These are phyloP conservation scores for Helostoma temminkii DNA, from an alignment of 2,797 vertebrate species.

Conservation along the genomic window DNA sequence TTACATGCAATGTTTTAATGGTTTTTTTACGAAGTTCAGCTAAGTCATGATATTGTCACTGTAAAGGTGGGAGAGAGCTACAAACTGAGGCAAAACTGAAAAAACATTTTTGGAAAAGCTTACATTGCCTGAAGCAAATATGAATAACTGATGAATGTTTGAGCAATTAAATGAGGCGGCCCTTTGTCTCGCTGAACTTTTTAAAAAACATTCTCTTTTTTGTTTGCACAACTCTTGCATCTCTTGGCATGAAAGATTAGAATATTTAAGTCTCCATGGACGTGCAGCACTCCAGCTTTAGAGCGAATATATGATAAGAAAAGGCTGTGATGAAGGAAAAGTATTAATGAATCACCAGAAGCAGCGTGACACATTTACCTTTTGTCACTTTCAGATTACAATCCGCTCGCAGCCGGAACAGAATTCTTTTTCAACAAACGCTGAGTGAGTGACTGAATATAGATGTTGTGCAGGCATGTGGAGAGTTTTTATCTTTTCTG, in stretches of 20 bases:
- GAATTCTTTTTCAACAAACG: conserved; percentile 5
- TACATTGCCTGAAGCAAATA: conserved; percentile 52
- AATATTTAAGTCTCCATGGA: conserved; percentile 37
- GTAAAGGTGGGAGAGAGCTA: background rate
- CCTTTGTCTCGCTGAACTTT: conserved; percentile 20
- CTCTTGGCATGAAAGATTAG: conserved; percentile 6
- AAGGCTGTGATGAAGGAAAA: conserved; percentile 5
- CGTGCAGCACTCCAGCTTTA: background rate
- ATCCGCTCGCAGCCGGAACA: background rate
- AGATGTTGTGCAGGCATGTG: conserved; percentile 13
- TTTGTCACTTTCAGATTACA: conserved; percentile 39
- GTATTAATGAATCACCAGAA: conserved; percentile 42
- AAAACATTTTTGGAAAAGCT: conserved; percentile 13
- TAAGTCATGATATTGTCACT: no score
- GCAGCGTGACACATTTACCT: conserved; percentile 47
- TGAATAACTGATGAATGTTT: conserved; percentile 39
- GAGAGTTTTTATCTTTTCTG: conserved; percentile 42
- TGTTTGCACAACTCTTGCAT: conserved; percentile 48
- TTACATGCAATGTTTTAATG: no score
- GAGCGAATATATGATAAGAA: conserved; percentile 45
- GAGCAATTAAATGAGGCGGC: conserved; percentile 46
- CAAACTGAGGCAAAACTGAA: no score
- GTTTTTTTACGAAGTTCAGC: no score
- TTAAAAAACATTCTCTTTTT: conserved; percentile 36
- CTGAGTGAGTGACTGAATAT: background rate